These are phyloP conservation scores for Mythimna lalbum DNA, from an alignment of 2,888 invertebrate genomes.

Conservation along the genomic window DNA sequence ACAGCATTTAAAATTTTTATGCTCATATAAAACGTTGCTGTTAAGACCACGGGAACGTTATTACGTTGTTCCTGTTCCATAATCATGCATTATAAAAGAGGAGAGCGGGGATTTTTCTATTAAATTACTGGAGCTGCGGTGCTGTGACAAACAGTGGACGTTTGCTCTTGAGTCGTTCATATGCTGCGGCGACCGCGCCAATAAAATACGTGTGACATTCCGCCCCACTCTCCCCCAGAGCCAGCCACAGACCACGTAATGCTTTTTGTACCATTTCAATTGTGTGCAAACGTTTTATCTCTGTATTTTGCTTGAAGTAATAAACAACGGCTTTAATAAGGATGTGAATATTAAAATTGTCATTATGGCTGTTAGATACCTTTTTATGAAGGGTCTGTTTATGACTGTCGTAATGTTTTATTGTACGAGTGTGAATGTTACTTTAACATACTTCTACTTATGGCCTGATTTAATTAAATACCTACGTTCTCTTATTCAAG, in stretches of 20 bases:
- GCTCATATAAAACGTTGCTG: constrained; percentile 42
- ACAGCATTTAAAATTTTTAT: constrained; percentile 26
- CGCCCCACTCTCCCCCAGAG: constrained; percentile 49
- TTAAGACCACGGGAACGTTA: constrained; percentile 46
- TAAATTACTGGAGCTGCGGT: constrained; percentile 76
- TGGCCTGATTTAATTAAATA: not conserved
- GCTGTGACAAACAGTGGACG: constrained; percentile 78
- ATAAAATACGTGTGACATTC: constrained; percentile 73
- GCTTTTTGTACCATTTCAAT: constrained; percentile 62
- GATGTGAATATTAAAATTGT: constrained; percentile 21
- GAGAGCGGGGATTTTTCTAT: constrained; percentile 74
- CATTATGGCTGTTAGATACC: not conserved
- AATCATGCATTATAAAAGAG: constrained; percentile 63
- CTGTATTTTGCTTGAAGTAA: constrained; percentile 48
- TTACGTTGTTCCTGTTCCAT: constrained; percentile 54
- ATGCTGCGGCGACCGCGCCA: constrained; percentile 67
- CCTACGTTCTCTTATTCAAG: not conserved
- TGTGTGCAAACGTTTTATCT: constrained; percentile 54
- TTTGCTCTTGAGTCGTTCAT: constrained; percentile 72
- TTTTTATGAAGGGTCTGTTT: constrained; percentile 21
- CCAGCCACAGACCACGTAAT: constrained; percentile 55
- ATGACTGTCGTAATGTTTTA: constrained; percentile 6
- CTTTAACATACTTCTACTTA: not conserved
- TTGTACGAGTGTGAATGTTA: not conserved
- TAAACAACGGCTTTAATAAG: constrained; percentile 44